These are phyloP conservation scores for Carassius auratus DNA, from an alignment of 2,113 vertebrate genomes.

Conservation along the genomic window DNA sequence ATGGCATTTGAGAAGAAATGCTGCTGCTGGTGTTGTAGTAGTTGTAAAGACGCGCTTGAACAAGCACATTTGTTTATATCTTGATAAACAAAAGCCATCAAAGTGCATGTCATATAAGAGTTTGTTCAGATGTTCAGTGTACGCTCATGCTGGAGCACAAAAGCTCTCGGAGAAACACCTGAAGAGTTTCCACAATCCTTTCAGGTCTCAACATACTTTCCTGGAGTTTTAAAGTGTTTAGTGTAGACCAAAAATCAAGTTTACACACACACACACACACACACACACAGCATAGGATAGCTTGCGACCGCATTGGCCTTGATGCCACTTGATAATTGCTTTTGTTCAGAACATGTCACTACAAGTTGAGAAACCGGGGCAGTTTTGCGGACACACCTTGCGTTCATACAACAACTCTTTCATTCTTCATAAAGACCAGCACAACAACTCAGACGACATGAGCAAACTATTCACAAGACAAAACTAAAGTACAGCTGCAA, in stretches of 20 bases:
- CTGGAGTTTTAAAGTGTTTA: not conserved
- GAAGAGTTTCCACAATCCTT: not conserved
- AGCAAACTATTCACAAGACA: constrained; percentile 9
- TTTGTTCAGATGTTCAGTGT: not conserved
- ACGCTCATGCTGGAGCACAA: not conserved
- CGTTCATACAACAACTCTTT: constrained; percentile 28
- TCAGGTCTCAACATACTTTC: not conserved
- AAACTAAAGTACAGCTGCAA: constrained; percentile 25
- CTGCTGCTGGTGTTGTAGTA: not conserved
- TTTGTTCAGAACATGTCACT: constrained; percentile 31
- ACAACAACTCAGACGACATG: constrained; percentile 1
- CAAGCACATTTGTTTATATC: not conserved
- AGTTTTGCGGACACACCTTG: constrained; percentile 30
- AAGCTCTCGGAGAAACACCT: not conserved
- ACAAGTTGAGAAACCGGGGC: constrained; percentile 17
- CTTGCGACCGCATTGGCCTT: not conserved
- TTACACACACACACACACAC: not conserved
- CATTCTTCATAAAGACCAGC: not conserved
- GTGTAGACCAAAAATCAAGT: not conserved
- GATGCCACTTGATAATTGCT: not conserved
- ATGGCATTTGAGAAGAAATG: not conserved
- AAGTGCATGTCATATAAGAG: not conserved
- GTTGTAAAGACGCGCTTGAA: not conserved
- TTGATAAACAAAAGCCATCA: not conserved
- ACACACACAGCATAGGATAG: not conserved